These are phyloP conservation scores for Calidris pygmaea DNA, from an alignment of 2,113 vertebrate genomes.

Conservation along the genomic window DNA sequence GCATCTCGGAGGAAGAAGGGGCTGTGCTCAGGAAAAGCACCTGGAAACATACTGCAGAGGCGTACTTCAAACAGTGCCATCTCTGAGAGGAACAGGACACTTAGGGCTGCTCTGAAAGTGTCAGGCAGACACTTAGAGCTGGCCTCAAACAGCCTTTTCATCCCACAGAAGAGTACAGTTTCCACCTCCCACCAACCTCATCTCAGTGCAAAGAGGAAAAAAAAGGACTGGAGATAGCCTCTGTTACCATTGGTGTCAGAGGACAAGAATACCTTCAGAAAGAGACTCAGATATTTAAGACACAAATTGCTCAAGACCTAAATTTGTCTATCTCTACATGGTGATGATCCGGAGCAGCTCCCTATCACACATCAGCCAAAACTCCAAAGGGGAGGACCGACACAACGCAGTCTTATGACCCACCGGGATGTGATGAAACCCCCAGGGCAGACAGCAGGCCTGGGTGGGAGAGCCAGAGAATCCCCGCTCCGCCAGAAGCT, in stretches of 20 bases:
- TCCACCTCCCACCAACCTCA: neutral
- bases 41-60: neutral
- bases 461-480: neutral
- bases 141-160: neutral
- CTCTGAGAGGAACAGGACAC: neutral
- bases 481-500: neutral
- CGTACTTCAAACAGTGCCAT: neutral
- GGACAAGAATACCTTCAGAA: neutral
- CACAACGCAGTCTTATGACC: neutral
- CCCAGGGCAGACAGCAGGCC: neutral
- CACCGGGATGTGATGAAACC: neutral
- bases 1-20: neutral
- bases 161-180: neutral
- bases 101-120: rapidly evolving
- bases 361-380: neutral
- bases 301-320: neutral
- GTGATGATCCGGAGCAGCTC: neutral
- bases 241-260: neutral
- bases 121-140: neutral
- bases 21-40: neutral
- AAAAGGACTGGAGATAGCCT: neutral
- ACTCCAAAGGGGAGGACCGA: neutral
- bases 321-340: rapidly evolving
- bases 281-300: neutral
- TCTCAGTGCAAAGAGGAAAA: neutral